Conservation (phyloP, 2,888 invertebrate genomes). For the Napeogenes sylphis region DNA sequence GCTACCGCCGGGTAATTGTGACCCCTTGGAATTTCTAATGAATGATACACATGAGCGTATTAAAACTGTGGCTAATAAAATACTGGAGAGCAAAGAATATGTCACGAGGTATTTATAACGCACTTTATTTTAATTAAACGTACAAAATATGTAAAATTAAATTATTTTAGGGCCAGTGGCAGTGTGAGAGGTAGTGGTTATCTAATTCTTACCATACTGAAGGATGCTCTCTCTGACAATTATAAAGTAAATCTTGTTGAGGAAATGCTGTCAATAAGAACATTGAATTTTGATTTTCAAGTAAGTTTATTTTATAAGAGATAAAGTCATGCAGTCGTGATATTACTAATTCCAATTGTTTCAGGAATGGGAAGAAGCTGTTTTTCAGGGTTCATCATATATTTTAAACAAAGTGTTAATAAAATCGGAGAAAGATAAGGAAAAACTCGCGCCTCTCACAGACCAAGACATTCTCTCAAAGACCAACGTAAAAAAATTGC, state of each 20-base stretch:
- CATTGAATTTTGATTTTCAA: slow-evolving; percentile 61
- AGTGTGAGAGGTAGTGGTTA: slow-evolving; percentile 53
- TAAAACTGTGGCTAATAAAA: slow-evolving; percentile 63
- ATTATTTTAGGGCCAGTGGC: slow-evolving; percentile 54
- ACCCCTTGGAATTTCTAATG: slow-evolving; percentile 83
- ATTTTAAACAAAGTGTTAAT: slow-evolving; percentile 80
- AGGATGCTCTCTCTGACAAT: slow-evolving; percentile 46
- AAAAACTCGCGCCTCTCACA: slow-evolving; percentile 73
- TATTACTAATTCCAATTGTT: slow-evolving; percentile 18
- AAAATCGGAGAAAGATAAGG: slow-evolving; percentile 81
- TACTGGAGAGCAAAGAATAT: slow-evolving; percentile 61
- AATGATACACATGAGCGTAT: slow-evolving; percentile 83
- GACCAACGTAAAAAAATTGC: slow-evolving; percentile 62
- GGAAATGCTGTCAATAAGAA: slow-evolving; percentile 60
- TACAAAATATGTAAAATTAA: slow-evolving; percentile 9
- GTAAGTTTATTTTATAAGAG: slow-evolving; percentile 39
- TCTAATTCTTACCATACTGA: slow-evolving; percentile 51
- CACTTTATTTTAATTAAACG: slow-evolving; percentile 9
- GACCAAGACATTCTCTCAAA: slow-evolving; percentile 67
- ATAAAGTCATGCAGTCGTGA: background rate
- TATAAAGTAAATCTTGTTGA: slow-evolving; percentile 60
- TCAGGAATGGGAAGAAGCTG: slow-evolving; percentile 89
- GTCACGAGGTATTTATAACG: slow-evolving; percentile 49
- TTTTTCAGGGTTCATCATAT: slow-evolving; percentile 81
- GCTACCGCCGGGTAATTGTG: slow-evolving; percentile 85